Base-by-base conservation (phyloP, 2,113 vertebrate species). In the Synchiropus splendidus region DNA sequence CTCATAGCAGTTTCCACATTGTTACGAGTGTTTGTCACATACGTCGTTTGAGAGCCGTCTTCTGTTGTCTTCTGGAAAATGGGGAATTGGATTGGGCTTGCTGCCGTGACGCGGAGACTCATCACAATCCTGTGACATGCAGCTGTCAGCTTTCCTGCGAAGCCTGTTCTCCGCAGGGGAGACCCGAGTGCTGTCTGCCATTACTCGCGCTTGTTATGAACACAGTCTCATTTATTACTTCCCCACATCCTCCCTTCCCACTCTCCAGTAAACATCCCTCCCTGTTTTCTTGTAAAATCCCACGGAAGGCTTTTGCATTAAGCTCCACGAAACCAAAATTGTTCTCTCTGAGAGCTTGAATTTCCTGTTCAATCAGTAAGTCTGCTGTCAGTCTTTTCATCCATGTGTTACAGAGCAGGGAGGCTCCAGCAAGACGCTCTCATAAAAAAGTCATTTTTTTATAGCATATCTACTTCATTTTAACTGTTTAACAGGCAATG, bases 1-100 rank as follows among this genome's bases (percentile, higher is more conserved):
- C 67, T 75, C 44, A 40, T 36, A 75, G 67, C 58, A 45, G 63
- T 70, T 61, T 62, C 56, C 56, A 65, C 72, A 48, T 72, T 63
- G 78, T 85, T 77, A 72, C 79, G 59, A 71, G 53, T 51, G 49
- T 64, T 61, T 78, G 64, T 53, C 75, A 79, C 66, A 65, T 70
- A 80, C 41, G 74, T 81, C 78, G 80, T 70, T 56, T 52, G 54
- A 74, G 80, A 62, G 60, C 62, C 63, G 58, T 57, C 69, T 56
- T 67, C 64, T 56, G 65, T 59, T 69, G 56, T 74, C 66, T 57
- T 65, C 43, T 4, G 6, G 58, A 30, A 56, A 54, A 37, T 67
- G 63, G 42, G 55, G 74, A 64, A 64, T 72, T 49, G 39, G 54
- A 63, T 72, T 57, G 54, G 48, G 53, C 47, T 51, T 36, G 16